Percentiles rank a stretch among this genome's conserved stretches.
These are phyloP conservation scores for Pipistrellus kuhlii DNA, from an alignment of 2,797 vertebrate species.

Conservation along the genomic window DNA sequence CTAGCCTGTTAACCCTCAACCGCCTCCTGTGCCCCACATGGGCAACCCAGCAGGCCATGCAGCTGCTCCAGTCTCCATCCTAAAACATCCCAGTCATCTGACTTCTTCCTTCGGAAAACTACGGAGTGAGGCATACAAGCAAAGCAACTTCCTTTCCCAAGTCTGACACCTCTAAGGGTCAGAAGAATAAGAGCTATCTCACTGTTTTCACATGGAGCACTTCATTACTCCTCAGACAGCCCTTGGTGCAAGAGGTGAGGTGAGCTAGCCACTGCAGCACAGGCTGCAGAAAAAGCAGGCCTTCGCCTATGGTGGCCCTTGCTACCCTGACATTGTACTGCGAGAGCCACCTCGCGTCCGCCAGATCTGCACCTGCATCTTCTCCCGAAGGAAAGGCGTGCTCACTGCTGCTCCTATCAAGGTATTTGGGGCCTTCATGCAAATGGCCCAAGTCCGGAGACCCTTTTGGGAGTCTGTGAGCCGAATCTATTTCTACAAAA, in stretches of 20 bases:
- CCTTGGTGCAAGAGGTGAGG: too few species aligned
- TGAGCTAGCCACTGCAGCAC: not conserved
- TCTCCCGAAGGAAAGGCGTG: too few species aligned
- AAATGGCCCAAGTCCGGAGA: not conserved
- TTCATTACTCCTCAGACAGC: not conserved
- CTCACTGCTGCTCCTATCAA: not conserved
- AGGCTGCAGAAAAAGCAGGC: not conserved
- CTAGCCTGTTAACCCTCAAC: not conserved
- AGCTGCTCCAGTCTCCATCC: not conserved
- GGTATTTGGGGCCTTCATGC: not conserved
- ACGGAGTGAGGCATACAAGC: not conserved
- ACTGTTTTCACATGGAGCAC: not conserved
- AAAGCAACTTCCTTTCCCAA: not conserved
- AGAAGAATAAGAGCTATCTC: not conserved
- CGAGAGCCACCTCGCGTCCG: rapidly evolving
- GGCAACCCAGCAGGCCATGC: not conserved
- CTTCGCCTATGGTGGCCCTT: not conserved
- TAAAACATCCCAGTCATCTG: not conserved
- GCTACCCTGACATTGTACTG: not conserved
- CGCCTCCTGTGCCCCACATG: too few species aligned
- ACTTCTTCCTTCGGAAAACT: not conserved
- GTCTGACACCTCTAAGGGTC: not conserved
- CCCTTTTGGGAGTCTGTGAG: not conserved
- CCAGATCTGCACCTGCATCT: not conserved
- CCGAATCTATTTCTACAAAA: not conserved